A percentile compares a stretch with the other conserved stretches of the same genome.
phyloP scores from a whole-genome alignment of 2,797 vertebrate genomes.

The Cryptoblepharus egeriae region DNA sequence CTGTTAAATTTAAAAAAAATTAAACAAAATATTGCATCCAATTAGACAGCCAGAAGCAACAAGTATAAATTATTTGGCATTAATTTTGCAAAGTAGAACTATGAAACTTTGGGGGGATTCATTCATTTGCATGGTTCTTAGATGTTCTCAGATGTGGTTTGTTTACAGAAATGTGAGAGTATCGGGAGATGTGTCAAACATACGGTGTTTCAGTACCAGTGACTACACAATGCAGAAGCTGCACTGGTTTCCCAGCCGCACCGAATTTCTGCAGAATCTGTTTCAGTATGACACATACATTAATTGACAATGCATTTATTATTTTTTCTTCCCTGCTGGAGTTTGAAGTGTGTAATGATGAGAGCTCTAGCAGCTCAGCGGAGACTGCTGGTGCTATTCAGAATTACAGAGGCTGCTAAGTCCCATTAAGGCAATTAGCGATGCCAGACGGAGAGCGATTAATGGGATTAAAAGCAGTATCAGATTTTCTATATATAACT shows the following conservation, averaged over 20 bases:
- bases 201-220: background rate
- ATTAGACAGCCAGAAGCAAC: background rate
- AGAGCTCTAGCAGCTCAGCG: background rate
- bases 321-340: background rate
- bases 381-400: background rate
- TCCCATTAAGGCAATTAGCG: constrained; percentile 14
- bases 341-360: constrained; percentile 13
- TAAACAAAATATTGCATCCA: background rate
- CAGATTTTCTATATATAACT: constrained; percentile 38
- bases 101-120: background rate
- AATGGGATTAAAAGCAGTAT: constrained; percentile 23
- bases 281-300: background rate
- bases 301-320: background rate
- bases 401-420: constrained; percentile 11
- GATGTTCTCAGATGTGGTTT: background rate
- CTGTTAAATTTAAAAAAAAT: too few species aligned
- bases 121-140: background rate
- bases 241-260: background rate
- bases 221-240: background rate
- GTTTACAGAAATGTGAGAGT: background rate
- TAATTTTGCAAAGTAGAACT: background rate
- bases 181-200: too few species aligned
- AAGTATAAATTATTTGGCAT: background rate
- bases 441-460: constrained; percentile 26
- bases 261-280: background rate